These are phyloP conservation scores for Tenthredo amoena DNA, from an alignment of 2,888 invertebrate genomes.

Conservation along the genomic window DNA sequence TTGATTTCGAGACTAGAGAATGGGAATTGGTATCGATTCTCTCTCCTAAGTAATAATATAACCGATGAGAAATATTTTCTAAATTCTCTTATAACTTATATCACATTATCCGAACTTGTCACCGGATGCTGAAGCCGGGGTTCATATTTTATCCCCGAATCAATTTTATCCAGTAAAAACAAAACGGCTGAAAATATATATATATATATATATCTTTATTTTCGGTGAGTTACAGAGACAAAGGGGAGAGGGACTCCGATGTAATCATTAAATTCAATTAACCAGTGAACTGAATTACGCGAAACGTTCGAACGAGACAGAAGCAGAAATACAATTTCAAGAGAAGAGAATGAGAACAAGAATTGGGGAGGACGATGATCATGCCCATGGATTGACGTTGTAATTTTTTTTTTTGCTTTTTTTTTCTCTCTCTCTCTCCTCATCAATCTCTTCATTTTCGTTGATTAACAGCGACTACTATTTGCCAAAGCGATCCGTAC, in stretches of 20 bases:
- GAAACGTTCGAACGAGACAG: not conserved
- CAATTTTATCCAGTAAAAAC: not conserved
- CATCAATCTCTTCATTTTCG: not conserved
- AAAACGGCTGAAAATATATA: not conserved
- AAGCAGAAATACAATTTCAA: not conserved
- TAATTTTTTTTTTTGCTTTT: not conserved
- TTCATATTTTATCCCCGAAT: not conserved
- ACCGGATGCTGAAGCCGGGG: not conserved
- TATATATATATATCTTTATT: too few species aligned
- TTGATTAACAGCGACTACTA: not conserved
- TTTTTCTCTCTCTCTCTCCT: not conserved
- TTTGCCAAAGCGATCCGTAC: too few species aligned
- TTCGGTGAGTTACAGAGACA: not conserved
- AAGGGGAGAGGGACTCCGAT: not conserved
- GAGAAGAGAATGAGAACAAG: not conserved
- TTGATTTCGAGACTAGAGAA: not conserved
- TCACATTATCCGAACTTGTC: not conserved
- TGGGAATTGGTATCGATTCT: not conserved
- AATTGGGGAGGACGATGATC: not conserved
- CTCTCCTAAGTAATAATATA: not conserved
- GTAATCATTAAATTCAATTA: slow-evolving; percentile 17
- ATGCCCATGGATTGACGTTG: not conserved
- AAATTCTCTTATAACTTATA: not conserved
- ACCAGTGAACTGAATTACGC: slow-evolving; percentile 14
- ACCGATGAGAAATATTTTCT: not conserved